Percentiles rank a stretch among this genome's conserved stretches.
Evolutionary conservation across 2,888 invertebrate species (phyloP).

Genomic region (Pseudococcus longispinus): DNA sequence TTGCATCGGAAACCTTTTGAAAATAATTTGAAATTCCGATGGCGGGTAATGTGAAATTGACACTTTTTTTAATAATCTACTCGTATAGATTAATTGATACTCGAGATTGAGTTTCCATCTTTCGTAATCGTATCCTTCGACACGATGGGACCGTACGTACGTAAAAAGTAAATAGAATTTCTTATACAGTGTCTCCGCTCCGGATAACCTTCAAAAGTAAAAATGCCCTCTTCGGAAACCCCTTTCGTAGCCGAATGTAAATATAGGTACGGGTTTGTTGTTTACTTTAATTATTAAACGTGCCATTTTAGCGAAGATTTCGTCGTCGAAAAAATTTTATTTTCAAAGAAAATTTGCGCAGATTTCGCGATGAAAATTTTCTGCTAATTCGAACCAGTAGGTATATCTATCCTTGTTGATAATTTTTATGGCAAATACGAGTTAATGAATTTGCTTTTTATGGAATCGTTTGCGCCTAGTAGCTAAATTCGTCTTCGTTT

Average conservation of each 20-base stretch:
- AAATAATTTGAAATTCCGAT: not conserved
- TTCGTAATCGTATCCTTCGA: not conserved
- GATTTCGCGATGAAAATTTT: not conserved
- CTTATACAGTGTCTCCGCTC: too few relatives aligned
- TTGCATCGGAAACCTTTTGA: not conserved
- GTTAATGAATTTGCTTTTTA: constrained; percentile 26
- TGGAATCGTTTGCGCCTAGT: constrained; percentile 3
- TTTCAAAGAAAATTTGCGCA: not conserved
- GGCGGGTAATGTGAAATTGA: not conserved
- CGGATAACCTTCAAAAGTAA: not conserved
- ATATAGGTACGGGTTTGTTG: constrained; percentile 10
- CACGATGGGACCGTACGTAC: not conserved
- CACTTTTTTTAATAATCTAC: not conserved
- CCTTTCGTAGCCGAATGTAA: not conserved
- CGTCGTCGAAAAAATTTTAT: not conserved
- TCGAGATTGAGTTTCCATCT: not conserved
- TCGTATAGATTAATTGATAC: not conserved
- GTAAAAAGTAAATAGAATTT: not conserved
- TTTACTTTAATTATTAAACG: constrained; percentile 44
- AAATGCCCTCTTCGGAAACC: not conserved
- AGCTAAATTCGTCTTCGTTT: not conserved
- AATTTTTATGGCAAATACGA: constrained; percentile 24
- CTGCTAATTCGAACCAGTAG: not conserved
- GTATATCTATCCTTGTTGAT: not conserved
- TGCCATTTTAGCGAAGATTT: not conserved